Conservation (phyloP, 2,888 invertebrate species). For the Saturnia japonica region DNA sequence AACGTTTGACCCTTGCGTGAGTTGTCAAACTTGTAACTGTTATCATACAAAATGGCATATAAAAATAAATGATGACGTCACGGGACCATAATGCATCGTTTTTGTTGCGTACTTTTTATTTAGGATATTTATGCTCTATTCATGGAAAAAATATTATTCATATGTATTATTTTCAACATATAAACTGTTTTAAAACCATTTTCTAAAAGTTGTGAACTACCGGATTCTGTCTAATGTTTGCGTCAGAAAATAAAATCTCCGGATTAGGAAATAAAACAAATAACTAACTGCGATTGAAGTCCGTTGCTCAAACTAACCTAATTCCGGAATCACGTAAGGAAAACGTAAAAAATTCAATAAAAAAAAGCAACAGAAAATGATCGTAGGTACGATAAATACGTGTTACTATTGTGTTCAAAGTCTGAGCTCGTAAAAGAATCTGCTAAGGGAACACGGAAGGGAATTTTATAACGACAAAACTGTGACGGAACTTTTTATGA, state of each 20-base stretch:
- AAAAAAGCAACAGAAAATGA: background rate
- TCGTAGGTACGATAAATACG: constrained; percentile 11
- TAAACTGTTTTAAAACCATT: too few relatives aligned
- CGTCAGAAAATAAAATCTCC: background rate
- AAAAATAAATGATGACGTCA: too few relatives aligned
- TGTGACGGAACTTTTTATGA: background rate
- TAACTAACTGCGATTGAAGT: background rate
- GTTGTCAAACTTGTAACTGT: too few relatives aligned
- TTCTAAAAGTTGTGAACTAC: too few relatives aligned
- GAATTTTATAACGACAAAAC: constrained; percentile 5
- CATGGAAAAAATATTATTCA: too few relatives aligned
- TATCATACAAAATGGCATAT: too few relatives aligned
- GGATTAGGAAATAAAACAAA: background rate
- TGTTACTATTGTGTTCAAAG: constrained; percentile 11
- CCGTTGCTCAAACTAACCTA: background rate
- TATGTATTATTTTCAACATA: too few relatives aligned
- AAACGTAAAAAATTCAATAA: background rate
- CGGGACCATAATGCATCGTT: too few relatives aligned
- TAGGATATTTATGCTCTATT: too few relatives aligned
- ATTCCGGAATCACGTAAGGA: background rate
- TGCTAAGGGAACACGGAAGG: constrained; percentile 7
- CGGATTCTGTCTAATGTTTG: too few relatives aligned
- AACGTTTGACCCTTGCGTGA: too few relatives aligned
- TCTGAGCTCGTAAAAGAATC: background rate
- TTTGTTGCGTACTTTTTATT: too few relatives aligned